These are phyloP conservation scores for Scophthalmus maximus DNA, from an alignment of 2,113 vertebrate species.

Conservation along the genomic window DNA sequence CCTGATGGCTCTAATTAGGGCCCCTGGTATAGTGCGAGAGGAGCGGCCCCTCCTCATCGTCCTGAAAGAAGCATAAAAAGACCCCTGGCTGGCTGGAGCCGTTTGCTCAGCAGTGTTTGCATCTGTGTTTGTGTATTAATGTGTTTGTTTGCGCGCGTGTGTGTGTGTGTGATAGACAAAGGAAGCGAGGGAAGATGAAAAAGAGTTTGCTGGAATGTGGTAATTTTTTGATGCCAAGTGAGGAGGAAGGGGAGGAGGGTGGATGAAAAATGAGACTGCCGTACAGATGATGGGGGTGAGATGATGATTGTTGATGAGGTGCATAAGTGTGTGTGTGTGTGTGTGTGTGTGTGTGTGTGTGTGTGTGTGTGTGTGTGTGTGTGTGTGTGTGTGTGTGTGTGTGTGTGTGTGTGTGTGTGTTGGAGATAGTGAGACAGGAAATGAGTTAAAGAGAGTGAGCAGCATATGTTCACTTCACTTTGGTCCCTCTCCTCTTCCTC, in stretches of 20 bases:
- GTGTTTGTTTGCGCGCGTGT: constrained; percentile 7
- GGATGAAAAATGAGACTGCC: constrained; percentile 4
- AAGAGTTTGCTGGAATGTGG: background rate
- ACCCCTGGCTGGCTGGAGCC: constrained; percentile 4
- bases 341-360: background rate
- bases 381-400: background rate
- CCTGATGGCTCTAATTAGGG: constrained; percentile 62
- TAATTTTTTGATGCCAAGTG: constrained; percentile 1
- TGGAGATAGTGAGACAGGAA: constrained; percentile 14
- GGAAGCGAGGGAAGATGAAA: background rate
- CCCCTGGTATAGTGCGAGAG: constrained; percentile 36
- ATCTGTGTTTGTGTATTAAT: background rate
- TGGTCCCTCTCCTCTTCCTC: constrained; percentile 13
- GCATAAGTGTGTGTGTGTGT: background rate
- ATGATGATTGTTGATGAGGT: background rate
- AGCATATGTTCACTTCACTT: constrained; percentile 39
- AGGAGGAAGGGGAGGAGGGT: background rate
- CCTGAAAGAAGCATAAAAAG: constrained; percentile 25
- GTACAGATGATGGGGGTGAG: constrained; percentile 10
- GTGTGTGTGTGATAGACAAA: background rate
- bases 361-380: background rate
- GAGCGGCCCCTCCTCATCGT: constrained; percentile 12
- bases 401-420: background rate
- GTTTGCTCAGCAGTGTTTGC: background rate
- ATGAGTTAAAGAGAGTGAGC: constrained; percentile 1